Conservation (phyloP, 2,888 invertebrate genomes). For the Agonopterix subpropinquella region DNA sequence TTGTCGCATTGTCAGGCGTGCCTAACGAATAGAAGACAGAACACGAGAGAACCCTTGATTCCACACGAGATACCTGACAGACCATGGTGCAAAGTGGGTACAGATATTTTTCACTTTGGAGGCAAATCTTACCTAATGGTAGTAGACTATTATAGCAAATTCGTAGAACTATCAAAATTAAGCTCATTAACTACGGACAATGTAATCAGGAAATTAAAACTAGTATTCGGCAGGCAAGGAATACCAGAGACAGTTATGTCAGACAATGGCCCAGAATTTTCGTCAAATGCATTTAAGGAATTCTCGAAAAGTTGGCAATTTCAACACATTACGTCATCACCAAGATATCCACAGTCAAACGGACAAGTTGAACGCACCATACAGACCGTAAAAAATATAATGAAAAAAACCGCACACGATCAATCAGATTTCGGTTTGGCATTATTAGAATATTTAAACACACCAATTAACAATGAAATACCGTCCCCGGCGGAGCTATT, state of each 20-base stretch:
- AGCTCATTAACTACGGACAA: not conserved
- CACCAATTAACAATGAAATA: not conserved
- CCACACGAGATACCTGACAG: constrained; percentile 5
- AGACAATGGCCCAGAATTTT: constrained; percentile 13
- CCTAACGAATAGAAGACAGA: not conserved
- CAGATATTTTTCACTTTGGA: constrained; percentile 5
- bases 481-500: not conserved
- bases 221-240: constrained; percentile 12
- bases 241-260: constrained; percentile 13
- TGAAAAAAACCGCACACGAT: constrained; percentile 8
- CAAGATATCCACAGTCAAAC: constrained; percentile 13
- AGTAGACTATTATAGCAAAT: constrained; percentile 12
- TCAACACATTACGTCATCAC: constrained; percentile 13
- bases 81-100: constrained; percentile 8
- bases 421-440: not conserved
- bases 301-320: constrained; percentile 9
- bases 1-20: constrained; percentile 7
- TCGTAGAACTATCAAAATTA: constrained; percentile 8
- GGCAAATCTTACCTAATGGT: constrained; percentile 7
- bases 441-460: not conserved
- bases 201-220: constrained; percentile 11
- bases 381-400: constrained; percentile 12
- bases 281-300: constrained; percentile 1
- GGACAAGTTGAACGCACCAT: constrained; percentile 11
- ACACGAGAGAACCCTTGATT: constrained; percentile 7